Conservation (phyloP, 2,113 vertebrate species). For the Casuarius casuarius region DNA sequence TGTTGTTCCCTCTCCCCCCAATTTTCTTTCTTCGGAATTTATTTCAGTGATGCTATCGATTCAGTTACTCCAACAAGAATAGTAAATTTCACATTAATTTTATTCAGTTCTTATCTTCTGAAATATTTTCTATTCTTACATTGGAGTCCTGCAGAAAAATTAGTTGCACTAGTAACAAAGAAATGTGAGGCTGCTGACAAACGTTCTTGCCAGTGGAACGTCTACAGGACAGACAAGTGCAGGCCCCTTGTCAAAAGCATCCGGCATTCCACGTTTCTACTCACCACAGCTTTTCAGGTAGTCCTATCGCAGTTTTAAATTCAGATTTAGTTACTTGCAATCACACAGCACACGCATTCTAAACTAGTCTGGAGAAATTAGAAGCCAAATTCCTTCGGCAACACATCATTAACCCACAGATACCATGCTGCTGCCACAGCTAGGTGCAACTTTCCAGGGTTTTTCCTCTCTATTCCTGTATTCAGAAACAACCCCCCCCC, state of each 20-base stretch:
- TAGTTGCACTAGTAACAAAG: not conserved
- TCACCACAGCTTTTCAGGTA: not conserved
- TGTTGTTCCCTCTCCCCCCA: too few relatives aligned
- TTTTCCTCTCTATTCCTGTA: not conserved
- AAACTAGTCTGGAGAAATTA: not conserved
- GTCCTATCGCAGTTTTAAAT: not conserved
- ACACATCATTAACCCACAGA: not conserved
- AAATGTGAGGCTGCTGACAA: not conserved
- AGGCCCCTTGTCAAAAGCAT: not conserved
- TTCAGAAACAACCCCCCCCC: not conserved
- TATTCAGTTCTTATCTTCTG: not conserved
- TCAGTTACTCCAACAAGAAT: not conserved
- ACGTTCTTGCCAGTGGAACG: not conserved
- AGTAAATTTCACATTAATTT: not conserved
- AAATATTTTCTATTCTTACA: not conserved
- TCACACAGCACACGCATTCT: not conserved
- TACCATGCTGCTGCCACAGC: not conserved
- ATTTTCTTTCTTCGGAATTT: not conserved
- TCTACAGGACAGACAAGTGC: not conserved
- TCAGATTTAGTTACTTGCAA: not conserved
- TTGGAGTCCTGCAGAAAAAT: not conserved
- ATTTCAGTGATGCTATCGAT: not conserved
- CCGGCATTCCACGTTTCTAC: not conserved
- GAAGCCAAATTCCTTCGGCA: not conserved
- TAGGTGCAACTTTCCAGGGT: not conserved